These are phyloP conservation scores for Patella caerulea DNA, from an alignment of 2,888 invertebrate genomes.

Conservation along the genomic window DNA sequence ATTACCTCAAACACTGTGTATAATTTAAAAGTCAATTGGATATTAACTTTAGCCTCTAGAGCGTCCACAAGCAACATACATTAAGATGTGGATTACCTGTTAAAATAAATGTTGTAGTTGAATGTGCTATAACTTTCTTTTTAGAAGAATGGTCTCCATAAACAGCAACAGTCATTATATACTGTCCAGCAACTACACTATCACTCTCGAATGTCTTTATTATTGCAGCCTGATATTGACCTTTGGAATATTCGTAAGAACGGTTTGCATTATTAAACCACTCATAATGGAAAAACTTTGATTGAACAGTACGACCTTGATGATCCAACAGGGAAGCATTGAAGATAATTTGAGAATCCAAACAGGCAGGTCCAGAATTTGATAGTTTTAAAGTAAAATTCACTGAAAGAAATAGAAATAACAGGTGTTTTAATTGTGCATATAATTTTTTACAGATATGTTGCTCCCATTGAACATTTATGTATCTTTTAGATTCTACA, in stretches of 20 bases:
- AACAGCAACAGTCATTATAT: slow-evolving; percentile 33
- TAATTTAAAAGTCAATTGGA: no score
- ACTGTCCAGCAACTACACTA: slow-evolving; percentile 21
- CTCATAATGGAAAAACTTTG: slow-evolving; percentile 32
- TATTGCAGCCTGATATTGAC: slow-evolving; percentile 20
- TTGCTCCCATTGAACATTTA: no score
- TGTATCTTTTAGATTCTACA: no score
- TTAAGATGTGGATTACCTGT: slow-evolving; percentile 23
- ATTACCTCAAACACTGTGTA: no score
- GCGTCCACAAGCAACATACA: no score
- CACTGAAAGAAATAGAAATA: slow-evolving; percentile 21
- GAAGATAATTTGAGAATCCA: slow-evolving; percentile 39
- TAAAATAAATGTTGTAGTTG: slow-evolving; percentile 26
- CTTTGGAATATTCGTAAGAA: not conserved
- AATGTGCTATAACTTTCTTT: slow-evolving; percentile 23
- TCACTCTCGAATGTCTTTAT: slow-evolving; percentile 11
- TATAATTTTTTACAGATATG: not conserved
- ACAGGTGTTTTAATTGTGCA: not conserved
- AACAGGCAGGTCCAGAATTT: slow-evolving; percentile 34
- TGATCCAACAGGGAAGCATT: slow-evolving; percentile 29
- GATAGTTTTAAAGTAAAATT: slow-evolving; percentile 30
- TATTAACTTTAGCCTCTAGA: no score
- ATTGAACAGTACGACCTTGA: slow-evolving; percentile 9
- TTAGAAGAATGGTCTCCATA: not conserved
- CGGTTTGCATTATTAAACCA: slow-evolving; percentile 39